These are phyloP conservation scores for Cacoxenus indagator DNA, from an alignment of 2,888 invertebrate species.

Conservation along the genomic window DNA sequence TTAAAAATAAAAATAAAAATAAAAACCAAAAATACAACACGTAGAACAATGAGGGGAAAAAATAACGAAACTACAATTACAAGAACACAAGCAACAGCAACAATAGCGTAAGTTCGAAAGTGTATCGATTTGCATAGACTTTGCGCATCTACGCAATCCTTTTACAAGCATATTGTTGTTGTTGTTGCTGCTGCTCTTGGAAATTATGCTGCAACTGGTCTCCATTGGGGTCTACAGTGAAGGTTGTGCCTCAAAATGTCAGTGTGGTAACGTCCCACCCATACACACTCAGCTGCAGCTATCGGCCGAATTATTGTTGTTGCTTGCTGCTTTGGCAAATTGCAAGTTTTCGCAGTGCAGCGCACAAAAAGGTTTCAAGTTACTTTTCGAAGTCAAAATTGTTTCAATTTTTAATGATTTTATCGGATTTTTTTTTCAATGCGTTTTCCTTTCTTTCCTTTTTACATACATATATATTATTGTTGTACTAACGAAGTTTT, in stretches of 20 bases:
- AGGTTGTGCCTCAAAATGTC: neutral
- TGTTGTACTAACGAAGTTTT: too few relatives aligned
- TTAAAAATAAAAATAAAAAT: too few relatives aligned
- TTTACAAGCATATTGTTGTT: neutral
- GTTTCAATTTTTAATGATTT: slow-evolving; percentile 42
- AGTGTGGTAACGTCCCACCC: neutral
- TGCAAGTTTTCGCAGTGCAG: neutral
- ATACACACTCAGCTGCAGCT: neutral
- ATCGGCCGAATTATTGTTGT: too few relatives aligned
- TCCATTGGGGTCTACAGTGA: neutral
- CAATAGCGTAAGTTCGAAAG: too few relatives aligned
- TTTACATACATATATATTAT: neutral
- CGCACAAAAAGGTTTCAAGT: slow-evolving; percentile 18
- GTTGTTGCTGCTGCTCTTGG: slow-evolving; percentile 24
- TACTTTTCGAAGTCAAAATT: slow-evolving; percentile 34
- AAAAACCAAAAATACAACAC: too few relatives aligned
- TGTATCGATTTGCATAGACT: too few relatives aligned
- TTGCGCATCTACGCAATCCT: neutral
- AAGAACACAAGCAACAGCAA: too few relatives aligned
- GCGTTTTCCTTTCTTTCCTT: neutral
- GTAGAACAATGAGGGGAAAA: too few relatives aligned
- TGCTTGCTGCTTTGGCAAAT: neutral
- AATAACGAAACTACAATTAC: too few relatives aligned
- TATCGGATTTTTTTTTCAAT: slow-evolving; percentile 34
- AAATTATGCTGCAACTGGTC: neutral